These are phyloP conservation scores for Neoniphon sammara DNA, from an alignment of 2,797 vertebrate species.

Conservation along the genomic window DNA sequence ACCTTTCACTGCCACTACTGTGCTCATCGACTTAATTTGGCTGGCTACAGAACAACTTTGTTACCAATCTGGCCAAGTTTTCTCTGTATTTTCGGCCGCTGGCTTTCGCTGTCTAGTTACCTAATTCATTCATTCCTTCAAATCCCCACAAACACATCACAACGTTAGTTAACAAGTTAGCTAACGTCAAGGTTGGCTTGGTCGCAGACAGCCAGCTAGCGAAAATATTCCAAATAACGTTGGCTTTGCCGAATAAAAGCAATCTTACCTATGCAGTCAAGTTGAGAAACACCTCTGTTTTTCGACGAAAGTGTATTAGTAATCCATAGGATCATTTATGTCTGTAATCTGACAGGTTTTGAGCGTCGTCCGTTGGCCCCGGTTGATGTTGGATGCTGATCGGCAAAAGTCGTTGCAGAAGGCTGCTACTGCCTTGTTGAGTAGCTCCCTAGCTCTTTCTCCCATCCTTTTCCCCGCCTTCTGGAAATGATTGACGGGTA, in stretches of 20 bases:
- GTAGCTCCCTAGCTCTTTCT: constrained; percentile 77
- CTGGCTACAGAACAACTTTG: constrained; percentile 62
- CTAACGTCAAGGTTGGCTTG: constrained; percentile 71
- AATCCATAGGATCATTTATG: constrained; percentile 82
- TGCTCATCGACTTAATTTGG: constrained; percentile 45
- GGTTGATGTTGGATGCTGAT: constrained; percentile 77
- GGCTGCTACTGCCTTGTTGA: constrained; percentile 78
- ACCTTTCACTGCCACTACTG: constrained; percentile 36
- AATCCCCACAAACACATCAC: constrained; percentile 43
- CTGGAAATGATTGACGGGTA: constrained; percentile 74
- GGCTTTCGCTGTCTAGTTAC: neutral
- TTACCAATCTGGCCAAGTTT: constrained; percentile 49
- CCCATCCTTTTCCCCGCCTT: constrained; percentile 70
- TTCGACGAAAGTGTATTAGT: constrained; percentile 76
- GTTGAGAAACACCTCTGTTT: constrained; percentile 72
- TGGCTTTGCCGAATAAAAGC: constrained; percentile 66
- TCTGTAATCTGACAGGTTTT: constrained; percentile 58
- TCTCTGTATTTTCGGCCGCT: constrained; percentile 7
- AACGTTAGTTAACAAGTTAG: constrained; percentile 76
- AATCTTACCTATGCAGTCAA: constrained; percentile 77
- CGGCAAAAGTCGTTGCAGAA: constrained; percentile 76
- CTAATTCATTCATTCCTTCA: constrained; percentile 67
- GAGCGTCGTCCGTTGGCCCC: constrained; percentile 67
- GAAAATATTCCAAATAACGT: constrained; percentile 72
- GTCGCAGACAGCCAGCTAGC: constrained; percentile 67